These are phyloP conservation scores for Triplophysa siluroides DNA, from an alignment of 2,113 vertebrate genomes.

Conservation along the genomic window DNA sequence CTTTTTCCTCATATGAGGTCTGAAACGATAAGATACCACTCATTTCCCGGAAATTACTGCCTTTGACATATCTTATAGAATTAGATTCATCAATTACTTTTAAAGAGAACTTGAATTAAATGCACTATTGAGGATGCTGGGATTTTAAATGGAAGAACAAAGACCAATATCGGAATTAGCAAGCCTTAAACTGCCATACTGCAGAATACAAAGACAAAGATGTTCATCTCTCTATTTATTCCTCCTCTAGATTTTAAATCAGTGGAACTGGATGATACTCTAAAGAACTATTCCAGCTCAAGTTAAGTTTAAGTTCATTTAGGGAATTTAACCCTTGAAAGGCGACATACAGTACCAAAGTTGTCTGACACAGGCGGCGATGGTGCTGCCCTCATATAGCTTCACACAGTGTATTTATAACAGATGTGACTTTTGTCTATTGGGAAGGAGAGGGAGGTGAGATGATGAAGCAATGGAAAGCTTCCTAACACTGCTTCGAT, in stretches of 20 bases:
- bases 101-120: conserved; percentile 43
- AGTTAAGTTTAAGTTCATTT: conserved; percentile 36
- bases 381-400: conserved; percentile 23
- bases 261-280: conserved; percentile 18
- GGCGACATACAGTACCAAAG: conserved; percentile 47
- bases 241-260: not conserved
- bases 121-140: not conserved
- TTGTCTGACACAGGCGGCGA: conserved; percentile 39
- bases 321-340: conserved; percentile 51
- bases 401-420: conserved; percentile 29
- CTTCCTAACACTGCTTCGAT: not conserved
- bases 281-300: conserved; percentile 35
- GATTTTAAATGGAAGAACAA: not conserved
- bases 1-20: not conserved
- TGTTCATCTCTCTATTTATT: not conserved
- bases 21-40: conserved; percentile 41
- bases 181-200: not conserved
- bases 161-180: conserved; percentile 16
- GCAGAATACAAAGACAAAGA: not conserved
- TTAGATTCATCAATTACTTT: conserved; percentile 16
- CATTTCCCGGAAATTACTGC: conserved; percentile 47
- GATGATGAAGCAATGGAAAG: conserved; percentile 19
- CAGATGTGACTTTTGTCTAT: conserved; percentile 47
- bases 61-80: conserved; percentile 29
- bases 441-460: not conserved